phyloP scores from a whole-genome alignment of 2,113 vertebrate species.

The Nerophis lumbriciformis region DNA sequence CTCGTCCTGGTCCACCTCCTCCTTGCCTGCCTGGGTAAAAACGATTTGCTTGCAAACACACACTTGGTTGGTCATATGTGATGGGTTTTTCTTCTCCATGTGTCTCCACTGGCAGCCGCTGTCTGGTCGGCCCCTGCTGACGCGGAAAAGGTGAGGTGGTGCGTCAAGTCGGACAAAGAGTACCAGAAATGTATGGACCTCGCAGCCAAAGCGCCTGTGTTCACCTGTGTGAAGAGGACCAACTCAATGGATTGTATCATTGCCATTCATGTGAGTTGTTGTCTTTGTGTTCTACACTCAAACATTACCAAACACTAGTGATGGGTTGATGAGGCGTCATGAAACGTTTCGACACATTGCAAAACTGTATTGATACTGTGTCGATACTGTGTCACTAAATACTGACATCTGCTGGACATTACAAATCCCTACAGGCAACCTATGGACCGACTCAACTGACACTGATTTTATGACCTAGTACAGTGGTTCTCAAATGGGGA shows the following conservation, averaged over 20 bases:
- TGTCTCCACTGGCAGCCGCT: constrained; percentile 14
- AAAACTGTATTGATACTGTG: too few species aligned
- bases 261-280: constrained; percentile 59
- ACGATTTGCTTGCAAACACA: not conserved
- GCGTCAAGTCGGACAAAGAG: constrained; percentile 56
- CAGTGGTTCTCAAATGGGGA: too few species aligned
- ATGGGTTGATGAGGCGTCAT: too few species aligned
- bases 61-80: not conserved
- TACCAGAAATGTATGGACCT: constrained; percentile 48
- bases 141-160: constrained; percentile 55
- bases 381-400: too few species aligned
- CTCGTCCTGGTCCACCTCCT: constrained; percentile 30
- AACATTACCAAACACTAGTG: too few species aligned
- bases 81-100: not conserved
- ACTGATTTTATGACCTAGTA: too few species aligned
- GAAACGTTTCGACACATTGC: too few species aligned
- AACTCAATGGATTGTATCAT: constrained; percentile 46
- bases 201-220: accelerated
- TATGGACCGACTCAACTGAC: too few species aligned
- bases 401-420: too few species aligned
- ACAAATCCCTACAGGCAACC: too few species aligned
- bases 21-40: constrained; percentile 68
- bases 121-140: constrained; percentile 22
- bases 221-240: constrained; percentile 38
- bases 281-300: not conserved